phyloP scores from a whole-genome alignment of 2,888 invertebrate genomes.

The Hemistola chrysoprasaria region DNA sequence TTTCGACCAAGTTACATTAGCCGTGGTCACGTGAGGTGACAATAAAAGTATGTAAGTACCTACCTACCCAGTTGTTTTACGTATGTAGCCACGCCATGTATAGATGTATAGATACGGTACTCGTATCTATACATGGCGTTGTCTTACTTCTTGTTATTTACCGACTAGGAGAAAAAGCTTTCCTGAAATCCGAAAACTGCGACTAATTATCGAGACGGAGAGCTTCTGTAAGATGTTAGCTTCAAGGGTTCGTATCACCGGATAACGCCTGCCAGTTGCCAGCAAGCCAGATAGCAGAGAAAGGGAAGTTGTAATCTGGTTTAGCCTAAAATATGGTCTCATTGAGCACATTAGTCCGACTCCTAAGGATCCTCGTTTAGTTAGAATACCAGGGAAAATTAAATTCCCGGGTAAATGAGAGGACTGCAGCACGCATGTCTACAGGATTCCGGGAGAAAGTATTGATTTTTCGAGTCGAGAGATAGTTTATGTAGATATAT shows the following conservation, averaged over 20 bases:
- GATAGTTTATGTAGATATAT: conserved; percentile 17
- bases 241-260: no score
- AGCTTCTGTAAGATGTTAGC: no score
- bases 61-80: no score
- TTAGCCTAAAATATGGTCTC: conserved; percentile 1
- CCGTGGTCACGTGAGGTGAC: no score
- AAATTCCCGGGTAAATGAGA: conserved; percentile 1
- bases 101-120: no score
- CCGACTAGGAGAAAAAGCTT: neutral
- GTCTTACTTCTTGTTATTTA: neutral
- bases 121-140: no score
- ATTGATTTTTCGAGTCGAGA: conserved; percentile 25
- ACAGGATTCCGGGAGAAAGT: conserved; percentile 19
- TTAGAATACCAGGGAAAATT: conserved; percentile 5
- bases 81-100: no score
- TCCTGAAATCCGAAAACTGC: no score
- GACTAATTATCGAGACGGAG: no score
- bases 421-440: conserved; percentile 27
- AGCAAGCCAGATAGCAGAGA: neutral
- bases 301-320: conserved; percentile 1
- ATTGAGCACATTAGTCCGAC: neutral
- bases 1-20: no score
- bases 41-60: no score
- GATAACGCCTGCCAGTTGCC: no score
- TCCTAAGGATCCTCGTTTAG: conserved; percentile 1